Evolutionary conservation across 2,888 invertebrate genomes (phyloP), one percentile per base, ranked within the genome.

Genomic region (Tetrapedia diversipes): DNA sequence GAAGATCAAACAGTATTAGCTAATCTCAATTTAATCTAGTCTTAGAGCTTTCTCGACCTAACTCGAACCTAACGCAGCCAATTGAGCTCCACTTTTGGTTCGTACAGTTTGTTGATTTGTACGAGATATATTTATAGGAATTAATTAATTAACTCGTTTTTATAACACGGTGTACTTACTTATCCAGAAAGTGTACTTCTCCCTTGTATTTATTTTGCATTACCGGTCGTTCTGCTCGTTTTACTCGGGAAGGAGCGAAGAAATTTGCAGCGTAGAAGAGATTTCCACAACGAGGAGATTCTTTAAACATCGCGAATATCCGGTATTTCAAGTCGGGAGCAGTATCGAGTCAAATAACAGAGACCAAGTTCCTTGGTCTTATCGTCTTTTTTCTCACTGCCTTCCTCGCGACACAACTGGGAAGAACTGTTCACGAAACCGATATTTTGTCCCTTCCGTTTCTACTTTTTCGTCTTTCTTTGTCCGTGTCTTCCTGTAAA

Each of bases 341-440:
- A 34, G 39, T 65, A 73, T 65, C 63, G 29, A 72, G 57, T 29
- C 34, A 59, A 60, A 65, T 77, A 78, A 78, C 51, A 53, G 63
- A 65, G n/a, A n/a, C n/a, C n/a, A n/a, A n/a, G 60, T 64, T 72
- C 64, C 22, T 34, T 22, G 16, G 47, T 32, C 37, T 70, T 72
- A 78, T 72, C 77, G 45, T 43, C 34, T n/a, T 74, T 81, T 70
- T 65, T 45, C n/a, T n/a, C n/a, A 53, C 64, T 22, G 43, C 51
- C 43, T 54, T 39, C n/a, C 56, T 51, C 57, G 76, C 51, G 45
- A 47, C 47, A 76, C 76, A 69, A 65, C 65, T 39, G 54, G 32
- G 43, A n/a, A n/a, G n/a, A 45, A 60, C 77, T 49, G 64, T 77
- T 64, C 68, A 29, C 68, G 68, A 68, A 67, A 75, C 77, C n/a